A percentile compares a stretch with the other conserved stretches of the same genome.
phyloP scores from a whole-genome alignment of 2,113 vertebrate genomes.

The Lanius collurio region DNA sequence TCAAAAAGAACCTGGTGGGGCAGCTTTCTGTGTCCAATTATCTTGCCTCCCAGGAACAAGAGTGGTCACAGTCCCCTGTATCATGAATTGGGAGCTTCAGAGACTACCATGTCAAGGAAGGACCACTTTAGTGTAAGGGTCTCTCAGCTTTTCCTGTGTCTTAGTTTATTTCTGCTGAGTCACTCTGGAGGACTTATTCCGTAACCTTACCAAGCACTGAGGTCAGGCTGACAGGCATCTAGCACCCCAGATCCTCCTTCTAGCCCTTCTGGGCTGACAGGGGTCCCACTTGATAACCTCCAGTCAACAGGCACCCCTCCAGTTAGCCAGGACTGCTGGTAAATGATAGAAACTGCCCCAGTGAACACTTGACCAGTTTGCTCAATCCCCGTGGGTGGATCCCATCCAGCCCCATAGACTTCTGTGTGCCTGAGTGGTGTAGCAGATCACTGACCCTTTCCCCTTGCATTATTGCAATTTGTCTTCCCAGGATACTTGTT shows the following conservation, averaged over 20 bases:
- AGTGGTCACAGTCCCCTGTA: background rate
- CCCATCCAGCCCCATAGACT: too few relatives aligned
- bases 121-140: background rate
- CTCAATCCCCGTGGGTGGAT: background rate
- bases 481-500: background rate
- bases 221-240: background rate
- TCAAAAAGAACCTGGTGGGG: background rate
- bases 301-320: background rate
- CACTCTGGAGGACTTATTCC: background rate
- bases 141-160: background rate
- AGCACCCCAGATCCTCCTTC: background rate
- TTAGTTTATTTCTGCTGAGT: background rate
- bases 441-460: background rate
- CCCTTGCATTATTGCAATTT: background rate
- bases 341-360: background rate
- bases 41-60: background rate
- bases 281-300: background rate
- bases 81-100: background rate
- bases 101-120: background rate
- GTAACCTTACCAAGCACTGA: background rate
- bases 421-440: too few relatives aligned
- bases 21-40: background rate
- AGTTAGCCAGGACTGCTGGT: background rate
- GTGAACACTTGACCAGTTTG: background rate
- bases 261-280: background rate